phyloP scores from a whole-genome alignment of 2,888 invertebrate genomes.

The Tenthredo amoena region DNA sequence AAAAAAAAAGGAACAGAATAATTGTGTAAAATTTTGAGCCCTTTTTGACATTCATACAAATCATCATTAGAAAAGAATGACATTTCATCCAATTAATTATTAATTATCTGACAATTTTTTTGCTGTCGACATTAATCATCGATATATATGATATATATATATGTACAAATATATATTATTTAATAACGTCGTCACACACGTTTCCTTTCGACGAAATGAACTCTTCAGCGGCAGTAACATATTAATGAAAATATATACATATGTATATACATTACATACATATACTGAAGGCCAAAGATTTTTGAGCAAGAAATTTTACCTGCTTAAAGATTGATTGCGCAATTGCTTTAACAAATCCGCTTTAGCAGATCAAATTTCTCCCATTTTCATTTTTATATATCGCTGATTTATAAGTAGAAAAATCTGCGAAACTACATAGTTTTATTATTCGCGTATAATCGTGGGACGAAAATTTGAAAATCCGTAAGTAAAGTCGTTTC shows the following conservation, averaged over 20 bases:
- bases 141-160: too few relatives aligned
- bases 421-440: background rate
- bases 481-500: background rate
- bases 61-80: background rate
- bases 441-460: background rate
- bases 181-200: too few relatives aligned
- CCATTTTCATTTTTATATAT: background rate
- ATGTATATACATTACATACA: too few relatives aligned
- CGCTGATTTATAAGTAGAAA: background rate
- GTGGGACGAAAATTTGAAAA: background rate
- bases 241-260: background rate
- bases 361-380: background rate
- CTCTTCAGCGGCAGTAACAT: background rate
- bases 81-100: background rate
- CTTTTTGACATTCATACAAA: slow-evolving; percentile 24
- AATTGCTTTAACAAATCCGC: background rate
- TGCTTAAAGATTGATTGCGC: too few relatives aligned
- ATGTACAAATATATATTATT: too few relatives aligned
- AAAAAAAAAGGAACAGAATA: background rate
- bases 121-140: background rate
- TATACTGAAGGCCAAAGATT: too few relatives aligned
- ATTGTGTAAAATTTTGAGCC: slow-evolving; percentile 36
- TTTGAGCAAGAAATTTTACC: too few relatives aligned
- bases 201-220: too few relatives aligned
- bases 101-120: background rate